Evolutionary conservation across 2,113 vertebrate genomes (phyloP), one percentile per base, ranked within the genome.

Genomic region (Platanista minor): DNA sequence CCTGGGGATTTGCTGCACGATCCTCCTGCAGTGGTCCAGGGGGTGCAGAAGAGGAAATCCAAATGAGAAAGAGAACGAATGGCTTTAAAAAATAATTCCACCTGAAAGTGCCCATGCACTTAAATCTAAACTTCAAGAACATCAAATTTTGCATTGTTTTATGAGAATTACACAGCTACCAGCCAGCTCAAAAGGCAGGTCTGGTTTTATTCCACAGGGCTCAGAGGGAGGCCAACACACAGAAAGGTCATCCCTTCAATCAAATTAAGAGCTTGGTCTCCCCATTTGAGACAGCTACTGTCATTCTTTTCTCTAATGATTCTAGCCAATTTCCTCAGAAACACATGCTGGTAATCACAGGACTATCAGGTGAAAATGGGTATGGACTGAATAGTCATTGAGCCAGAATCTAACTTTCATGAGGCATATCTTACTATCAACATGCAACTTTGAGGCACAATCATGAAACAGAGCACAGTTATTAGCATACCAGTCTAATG

Each of bases 61-160:
- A 96, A 97, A 97, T 92, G 46, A 96, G 96, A 98, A 90, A 91
- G 92, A 98, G 96, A 89, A 97, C 74, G 98, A 89, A 66, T 0
- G 10, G n/a, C 80, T 85, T 96, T 96, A 36, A 64, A 83, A 83
- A 71, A 41, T 14, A 75, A 69, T 74, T 69, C 84, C 39, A 25
- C 87, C 46, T 71, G 71, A 43, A 67, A 41, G 25, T 11, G 27
- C 31, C 39, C 81, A 27, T 17, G 31, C 59, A 49, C 33, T 72
- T 78, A 94, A 95, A 94, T n/a, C 75, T 2, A 46, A 74, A 83
- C 39, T 83, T 61, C 27, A 93, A 95, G 27, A 91, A 54, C 41
- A 39, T 36, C 80, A 39, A 13, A 64, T 59, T 77, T 90, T 77
- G 54, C 67, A 31, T 87, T 54, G 7, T 61, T 75, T 90, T 71